Percentiles rank a stretch among this genome's conserved stretches.
phyloP scores from a whole-genome alignment of 2,113 vertebrate species.

The Sphaerodactylus townsendi region DNA sequence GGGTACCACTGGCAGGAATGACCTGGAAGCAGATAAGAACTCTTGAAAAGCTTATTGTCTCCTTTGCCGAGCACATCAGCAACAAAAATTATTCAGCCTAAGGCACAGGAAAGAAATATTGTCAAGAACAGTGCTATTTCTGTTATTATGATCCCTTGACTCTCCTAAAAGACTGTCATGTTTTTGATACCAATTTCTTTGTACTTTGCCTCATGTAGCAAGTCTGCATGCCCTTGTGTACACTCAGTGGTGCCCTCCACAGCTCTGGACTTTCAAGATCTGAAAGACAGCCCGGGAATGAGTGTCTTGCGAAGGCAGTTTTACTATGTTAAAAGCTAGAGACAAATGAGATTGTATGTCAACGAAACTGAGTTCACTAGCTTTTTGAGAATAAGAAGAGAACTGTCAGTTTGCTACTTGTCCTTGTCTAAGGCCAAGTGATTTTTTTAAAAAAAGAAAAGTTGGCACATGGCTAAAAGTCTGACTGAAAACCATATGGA shows the following conservation, averaged over 20 bases:
- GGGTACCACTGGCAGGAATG: slow-evolving; percentile 46
- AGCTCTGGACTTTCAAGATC: slow-evolving; percentile 18
- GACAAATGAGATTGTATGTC: slow-evolving; percentile 17
- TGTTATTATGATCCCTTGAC: slow-evolving; percentile 45
- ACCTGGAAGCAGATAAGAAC: slow-evolving; percentile 48
- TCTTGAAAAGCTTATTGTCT: slow-evolving; percentile 48
- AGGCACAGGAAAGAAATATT: slow-evolving; percentile 68
- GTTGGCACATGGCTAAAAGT: background rate
- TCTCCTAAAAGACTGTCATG: slow-evolving; percentile 64
- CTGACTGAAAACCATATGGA: background rate
- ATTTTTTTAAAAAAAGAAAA: background rate
- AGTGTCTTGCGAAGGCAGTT: slow-evolving; percentile 35
- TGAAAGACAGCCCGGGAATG: slow-evolving; percentile 36
- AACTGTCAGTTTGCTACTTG: background rate
- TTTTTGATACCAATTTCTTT: slow-evolving; percentile 70
- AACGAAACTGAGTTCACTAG: background rate
- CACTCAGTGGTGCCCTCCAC: slow-evolving; percentile 15
- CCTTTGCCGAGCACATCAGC: slow-evolving; percentile 53
- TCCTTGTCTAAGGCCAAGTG: background rate
- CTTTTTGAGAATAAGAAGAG: background rate
- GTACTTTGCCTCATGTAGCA: slow-evolving; percentile 42
- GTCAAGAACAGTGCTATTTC: slow-evolving; percentile 51
- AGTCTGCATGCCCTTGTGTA: slow-evolving; percentile 52
- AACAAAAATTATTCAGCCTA: slow-evolving; percentile 67
- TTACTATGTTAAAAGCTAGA: background rate